Base-by-base conservation (phyloP, 1,140 invertebrate species). In the Berghia stephanieae region DNA sequence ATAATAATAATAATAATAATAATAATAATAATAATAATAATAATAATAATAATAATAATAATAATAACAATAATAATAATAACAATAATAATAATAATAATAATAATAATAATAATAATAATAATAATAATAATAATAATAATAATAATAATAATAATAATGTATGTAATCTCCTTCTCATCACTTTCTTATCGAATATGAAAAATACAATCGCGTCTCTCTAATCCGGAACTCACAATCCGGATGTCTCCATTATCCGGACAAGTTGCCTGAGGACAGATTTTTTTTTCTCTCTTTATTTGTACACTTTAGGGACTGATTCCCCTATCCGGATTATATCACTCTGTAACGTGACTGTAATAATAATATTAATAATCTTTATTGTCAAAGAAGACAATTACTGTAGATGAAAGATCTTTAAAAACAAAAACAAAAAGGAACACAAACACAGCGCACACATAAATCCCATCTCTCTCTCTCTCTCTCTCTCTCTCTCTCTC, bases 401-500 rank as follows among this genome's bases (percentile, higher is more conserved):
- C n/a, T 52, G 46, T 52, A 24, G 13, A 52, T 16, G 13, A 52
- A 52, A 13, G 24, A 52, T 52, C n/a, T 16, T 52, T 13, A n/a
- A n/a, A n/a, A n/a, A n/a, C n/a, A n/a, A n/a, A n/a, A n/a, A n/a
- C n/a, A n/a, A n/a, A n/a, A n/a, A n/a, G n/a, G n/a, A n/a, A n/a
- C n/a, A n/a, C n/a, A n/a, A n/a, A n/a, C n/a, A n/a, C n/a, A n/a
- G n/a, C n/a, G n/a, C n/a, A n/a, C n/a, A n/a, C n/a, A n/a, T n/a
- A n/a, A n/a, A n/a, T n/a, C n/a, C n/a, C n/a, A 24, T 52, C 46
- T 52, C 46, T 52, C 46, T 52, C 46, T 52, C 46, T 52, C 46
- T 52, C 46, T 52, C 46, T 52, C 46, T 52, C 46, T 52, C 46
- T 52, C 46, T 52, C 46, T 52, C 46, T 52, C 46, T 52, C 46